Evolutionary conservation across 2,797 vertebrate species (phyloP).

Genomic region (Sebastes taczanowskii): DNA sequence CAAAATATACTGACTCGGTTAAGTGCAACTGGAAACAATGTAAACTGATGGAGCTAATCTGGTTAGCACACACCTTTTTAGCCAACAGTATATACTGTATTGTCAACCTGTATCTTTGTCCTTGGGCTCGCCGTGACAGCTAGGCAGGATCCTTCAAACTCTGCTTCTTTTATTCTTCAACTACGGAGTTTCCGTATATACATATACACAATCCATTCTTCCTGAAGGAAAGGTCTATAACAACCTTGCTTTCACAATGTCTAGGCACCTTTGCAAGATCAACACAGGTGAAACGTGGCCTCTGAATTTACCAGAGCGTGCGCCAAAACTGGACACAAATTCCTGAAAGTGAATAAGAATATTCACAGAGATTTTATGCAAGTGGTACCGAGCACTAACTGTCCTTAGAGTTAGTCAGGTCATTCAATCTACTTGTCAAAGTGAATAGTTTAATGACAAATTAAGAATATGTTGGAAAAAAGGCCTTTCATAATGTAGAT

Average conservation of each 20-base stretch:
- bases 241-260: neutral
- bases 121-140: neutral
- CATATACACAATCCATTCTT: neutral
- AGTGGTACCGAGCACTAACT: neutral
- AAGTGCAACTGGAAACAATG: neutral
- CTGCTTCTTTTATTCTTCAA: neutral
- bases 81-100: neutral
- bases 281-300: neutral
- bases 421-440: constrained; percentile 25
- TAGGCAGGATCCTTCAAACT: neutral
- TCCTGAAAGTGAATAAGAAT: neutral
- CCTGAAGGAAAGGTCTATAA: neutral
- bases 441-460: constrained; percentile 13
- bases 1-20: neutral
- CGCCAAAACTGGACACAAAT: neutral
- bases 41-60: neutral
- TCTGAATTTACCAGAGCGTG: neutral
- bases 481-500: constrained; percentile 3
- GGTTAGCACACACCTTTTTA: neutral
- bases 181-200: neutral
- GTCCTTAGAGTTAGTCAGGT: neutral
- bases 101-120: neutral
- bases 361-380: neutral
- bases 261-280: neutral
- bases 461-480: constrained; percentile 11